Conservation (phyloP, 1,140 invertebrate genomes). For the Apocrypta bakeri region DNA sequence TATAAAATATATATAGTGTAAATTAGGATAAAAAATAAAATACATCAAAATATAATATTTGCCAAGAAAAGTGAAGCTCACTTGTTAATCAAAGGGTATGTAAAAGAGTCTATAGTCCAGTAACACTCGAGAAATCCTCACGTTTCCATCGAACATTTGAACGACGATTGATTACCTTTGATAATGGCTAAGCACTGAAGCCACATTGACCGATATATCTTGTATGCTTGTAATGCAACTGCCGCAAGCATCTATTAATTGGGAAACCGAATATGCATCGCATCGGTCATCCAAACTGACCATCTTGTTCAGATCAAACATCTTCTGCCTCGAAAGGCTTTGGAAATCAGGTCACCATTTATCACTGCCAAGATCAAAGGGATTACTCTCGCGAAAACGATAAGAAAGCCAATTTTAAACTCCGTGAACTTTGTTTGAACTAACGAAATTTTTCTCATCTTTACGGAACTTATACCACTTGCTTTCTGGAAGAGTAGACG, state of each 20-base stretch:
- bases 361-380: too few species aligned
- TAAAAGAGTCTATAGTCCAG: background rate
- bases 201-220: background rate
- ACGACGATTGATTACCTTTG: background rate
- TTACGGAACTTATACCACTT: background rate
- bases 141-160: too few species aligned
- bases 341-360: too few species aligned
- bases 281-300: background rate
- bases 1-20: too few species aligned
- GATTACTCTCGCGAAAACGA: too few species aligned
- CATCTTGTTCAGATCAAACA: too few species aligned
- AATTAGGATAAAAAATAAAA: too few species aligned
- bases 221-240: background rate
- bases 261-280: background rate
- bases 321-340: too few species aligned
- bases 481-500: background rate
- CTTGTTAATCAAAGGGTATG: too few species aligned
- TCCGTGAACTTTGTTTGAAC: background rate
- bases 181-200: background rate
- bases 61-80: too few species aligned
- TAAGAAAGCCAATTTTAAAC: background rate
- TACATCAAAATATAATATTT: too few species aligned
- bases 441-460: constrained; percentile 19
- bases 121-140: too few species aligned
- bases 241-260: background rate